phyloP scores from a whole-genome alignment of 2,888 invertebrate species.

The Carabus problematicus region DNA sequence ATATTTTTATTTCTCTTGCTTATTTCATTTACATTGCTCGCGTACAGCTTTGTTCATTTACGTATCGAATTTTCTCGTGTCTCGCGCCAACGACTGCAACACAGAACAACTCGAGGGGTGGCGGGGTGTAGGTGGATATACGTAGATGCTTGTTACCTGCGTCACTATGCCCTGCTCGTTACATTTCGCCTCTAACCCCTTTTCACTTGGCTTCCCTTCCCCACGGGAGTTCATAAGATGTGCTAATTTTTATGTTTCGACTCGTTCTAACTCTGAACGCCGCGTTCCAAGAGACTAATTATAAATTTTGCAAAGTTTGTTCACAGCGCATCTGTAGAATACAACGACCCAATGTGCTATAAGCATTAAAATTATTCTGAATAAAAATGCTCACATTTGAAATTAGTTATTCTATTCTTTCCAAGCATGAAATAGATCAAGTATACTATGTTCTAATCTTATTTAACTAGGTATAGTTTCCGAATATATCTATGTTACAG shows the following conservation, averaged over 20 bases:
- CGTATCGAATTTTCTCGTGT: conserved; percentile 16
- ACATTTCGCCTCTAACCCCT: conserved; percentile 45
- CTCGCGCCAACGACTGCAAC: not conserved
- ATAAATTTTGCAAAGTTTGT: conserved; percentile 53
- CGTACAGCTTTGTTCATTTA: conserved; percentile 10
- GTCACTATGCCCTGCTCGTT: conserved; percentile 35
- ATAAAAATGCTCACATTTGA: conserved; percentile 21
- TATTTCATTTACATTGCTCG: conserved; percentile 12
- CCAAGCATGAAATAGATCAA: no score
- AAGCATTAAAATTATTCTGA: conserved; percentile 17
- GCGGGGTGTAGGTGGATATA: conserved; percentile 1
- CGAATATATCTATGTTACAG: no score
- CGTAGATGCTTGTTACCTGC: conserved; percentile 30
- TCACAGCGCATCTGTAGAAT: conserved; percentile 42
- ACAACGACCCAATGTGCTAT: not conserved
- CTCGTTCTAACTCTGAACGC: conserved; percentile 47
- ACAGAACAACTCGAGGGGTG: not conserved
- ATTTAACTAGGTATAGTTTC: no score
- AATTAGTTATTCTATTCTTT: no score
- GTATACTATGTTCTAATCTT: no score
- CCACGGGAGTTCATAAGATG: conserved; percentile 50
- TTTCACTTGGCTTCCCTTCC: conserved; percentile 47
- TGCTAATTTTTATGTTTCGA: conserved; percentile 53
- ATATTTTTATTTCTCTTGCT: not conserved
- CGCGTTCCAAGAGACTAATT: conserved; percentile 53